Evolutionary conservation across 92 coral and sea anemone species (phyloP).

Genomic region (Ricordea florida): DNA sequence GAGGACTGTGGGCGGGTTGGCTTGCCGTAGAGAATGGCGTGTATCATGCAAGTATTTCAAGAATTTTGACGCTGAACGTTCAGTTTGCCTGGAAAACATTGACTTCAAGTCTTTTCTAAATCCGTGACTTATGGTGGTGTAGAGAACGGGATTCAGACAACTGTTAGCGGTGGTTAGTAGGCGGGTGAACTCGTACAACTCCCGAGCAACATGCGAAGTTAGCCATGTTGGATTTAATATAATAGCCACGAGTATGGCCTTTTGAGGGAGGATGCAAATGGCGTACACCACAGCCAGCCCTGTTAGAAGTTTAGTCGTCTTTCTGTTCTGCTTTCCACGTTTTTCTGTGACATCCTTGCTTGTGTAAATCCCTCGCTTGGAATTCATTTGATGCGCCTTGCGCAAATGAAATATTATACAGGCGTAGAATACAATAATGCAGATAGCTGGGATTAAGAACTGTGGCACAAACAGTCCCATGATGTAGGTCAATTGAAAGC

Average conservation of each 20-base stretch:
- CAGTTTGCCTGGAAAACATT: background rate
- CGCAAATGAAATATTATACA: constrained; percentile 57
- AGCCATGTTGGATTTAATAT: constrained; percentile 47
- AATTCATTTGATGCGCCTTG: constrained; percentile 52
- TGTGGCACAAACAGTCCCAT: constrained; percentile 68
- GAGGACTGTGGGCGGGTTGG: background rate
- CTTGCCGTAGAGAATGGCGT: background rate
- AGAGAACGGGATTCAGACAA: constrained; percentile 72
- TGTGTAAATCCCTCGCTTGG: constrained; percentile 63
- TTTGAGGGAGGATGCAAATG: constrained; percentile 72
- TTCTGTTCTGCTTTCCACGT: constrained; percentile 73
- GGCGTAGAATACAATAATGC: constrained; percentile 45
- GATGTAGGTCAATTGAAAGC: constrained; percentile 66
- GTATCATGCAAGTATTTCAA: constrained; percentile 1
- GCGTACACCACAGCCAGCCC: constrained; percentile 76
- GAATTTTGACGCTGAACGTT: background rate
- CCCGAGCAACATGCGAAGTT: constrained; percentile 55
- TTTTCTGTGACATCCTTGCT: constrained; percentile 44
- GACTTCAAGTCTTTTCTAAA: constrained; percentile 67
- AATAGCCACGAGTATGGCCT: constrained; percentile 68
- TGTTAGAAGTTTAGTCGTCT: constrained; percentile 77
- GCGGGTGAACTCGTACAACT: constrained; percentile 76
- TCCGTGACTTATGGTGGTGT: constrained; percentile 64
- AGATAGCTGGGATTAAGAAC: constrained; percentile 78
- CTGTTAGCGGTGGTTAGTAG: constrained; percentile 77